Evolutionary conservation across 2,113 vertebrate species (phyloP).

Genomic region (Solenodon paradoxus): DNA sequence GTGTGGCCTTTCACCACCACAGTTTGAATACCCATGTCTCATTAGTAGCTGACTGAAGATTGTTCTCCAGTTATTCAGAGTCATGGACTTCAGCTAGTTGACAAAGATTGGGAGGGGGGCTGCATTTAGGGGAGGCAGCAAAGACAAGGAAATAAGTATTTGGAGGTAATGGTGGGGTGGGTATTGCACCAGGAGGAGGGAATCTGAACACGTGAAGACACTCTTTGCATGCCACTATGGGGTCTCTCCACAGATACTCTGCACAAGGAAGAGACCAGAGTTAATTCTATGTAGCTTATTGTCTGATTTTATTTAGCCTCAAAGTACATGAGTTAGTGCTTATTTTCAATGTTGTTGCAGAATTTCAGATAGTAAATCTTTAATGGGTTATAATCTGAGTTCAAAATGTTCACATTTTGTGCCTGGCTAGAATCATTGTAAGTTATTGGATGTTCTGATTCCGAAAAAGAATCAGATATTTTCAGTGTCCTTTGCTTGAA

Average conservation of each 20-base stretch:
- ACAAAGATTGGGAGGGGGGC: not conserved
- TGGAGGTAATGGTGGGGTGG: not conserved
- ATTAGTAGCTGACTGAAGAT: not conserved
- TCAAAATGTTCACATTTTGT: conserved; percentile 62
- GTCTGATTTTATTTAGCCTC: not conserved
- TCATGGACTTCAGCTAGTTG: not conserved
- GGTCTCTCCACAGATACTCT: not conserved
- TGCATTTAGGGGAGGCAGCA: not conserved
- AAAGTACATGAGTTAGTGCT: not conserved
- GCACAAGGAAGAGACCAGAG: not conserved
- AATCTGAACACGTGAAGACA: not conserved
- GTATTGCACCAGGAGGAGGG: not conserved
- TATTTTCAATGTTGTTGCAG: conserved; percentile 46
- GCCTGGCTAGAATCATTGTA: conserved; percentile 48
- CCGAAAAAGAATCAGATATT: conserved; percentile 43
- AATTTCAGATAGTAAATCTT: conserved; percentile 44
- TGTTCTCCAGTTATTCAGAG: not conserved
- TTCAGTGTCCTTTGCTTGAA: conserved; percentile 1
- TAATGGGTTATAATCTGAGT: conserved; percentile 51
- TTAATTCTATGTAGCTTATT: not conserved
- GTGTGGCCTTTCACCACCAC: not conserved
- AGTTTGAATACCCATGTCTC: not conserved
- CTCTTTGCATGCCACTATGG: not conserved
- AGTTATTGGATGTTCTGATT: conserved; percentile 48
- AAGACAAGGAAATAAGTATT: not conserved